Percentiles rank a stretch among this genome's conserved stretches.
phyloP scores from a whole-genome alignment of 53 echinoderm and acorn worm genomes.

The Henricia sp. region DNA sequence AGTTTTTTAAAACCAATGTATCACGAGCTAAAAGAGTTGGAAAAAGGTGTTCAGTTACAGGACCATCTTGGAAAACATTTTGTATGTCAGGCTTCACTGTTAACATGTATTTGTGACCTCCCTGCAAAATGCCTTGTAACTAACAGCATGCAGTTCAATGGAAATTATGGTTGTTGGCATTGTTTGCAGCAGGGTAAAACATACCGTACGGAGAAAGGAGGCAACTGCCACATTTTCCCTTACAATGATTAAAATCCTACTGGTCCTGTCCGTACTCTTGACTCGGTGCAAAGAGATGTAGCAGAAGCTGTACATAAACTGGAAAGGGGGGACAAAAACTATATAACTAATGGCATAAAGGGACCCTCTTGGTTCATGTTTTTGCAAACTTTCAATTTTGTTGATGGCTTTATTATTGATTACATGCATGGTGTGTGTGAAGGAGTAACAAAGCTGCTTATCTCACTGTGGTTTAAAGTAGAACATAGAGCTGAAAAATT shows the following conservation, averaged over 20 bases:
- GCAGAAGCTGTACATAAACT: not conserved
- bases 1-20: constrained; percentile 10
- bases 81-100: constrained; percentile 15
- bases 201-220: constrained; percentile 33
- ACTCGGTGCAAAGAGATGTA: constrained; percentile 20
- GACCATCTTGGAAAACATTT: not conserved
- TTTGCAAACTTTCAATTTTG: constrained; percentile 30
- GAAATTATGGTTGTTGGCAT: constrained; percentile 23
- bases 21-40: not conserved
- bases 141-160: constrained; percentile 35
- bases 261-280: constrained; percentile 36
- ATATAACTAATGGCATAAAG: constrained; percentile 53
- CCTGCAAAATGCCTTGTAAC: constrained; percentile 37
- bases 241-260: constrained; percentile 1
- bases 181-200: constrained; percentile 44
- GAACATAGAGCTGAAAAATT: constrained; percentile 42
- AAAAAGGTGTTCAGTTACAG: constrained; percentile 34
- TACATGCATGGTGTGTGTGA: constrained; percentile 71
- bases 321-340: no score
- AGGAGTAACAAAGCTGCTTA: constrained; percentile 52
- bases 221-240: constrained; percentile 24
- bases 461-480: constrained; percentile 57
- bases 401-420: constrained; percentile 62
- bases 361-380: constrained; percentile 59
- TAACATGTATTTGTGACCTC: constrained; percentile 64